Percentiles rank a stretch among this genome's conserved stretches.
Evolutionary conservation across 2,888 invertebrate species (phyloP).

Genomic region (Brachylomia viminalis): DNA sequence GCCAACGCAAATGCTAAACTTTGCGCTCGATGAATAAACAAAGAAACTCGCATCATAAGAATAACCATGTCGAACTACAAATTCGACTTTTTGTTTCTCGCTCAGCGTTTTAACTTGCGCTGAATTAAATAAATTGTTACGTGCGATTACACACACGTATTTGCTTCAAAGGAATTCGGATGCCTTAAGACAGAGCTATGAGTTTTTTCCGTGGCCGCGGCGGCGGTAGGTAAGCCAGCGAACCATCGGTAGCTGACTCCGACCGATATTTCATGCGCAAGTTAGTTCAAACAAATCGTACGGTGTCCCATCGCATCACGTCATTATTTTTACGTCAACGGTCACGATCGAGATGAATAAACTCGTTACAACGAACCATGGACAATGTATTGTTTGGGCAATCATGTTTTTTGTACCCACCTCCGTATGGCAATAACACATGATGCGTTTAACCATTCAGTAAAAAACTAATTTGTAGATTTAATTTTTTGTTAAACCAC

Average conservation of each 20-base stretch:
- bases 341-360: slow-evolving; percentile 69
- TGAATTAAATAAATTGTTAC: slow-evolving; percentile 87
- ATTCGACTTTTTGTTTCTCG: slow-evolving; percentile 62
- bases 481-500: slow-evolving; percentile 38
- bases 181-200: slow-evolving; percentile 83
- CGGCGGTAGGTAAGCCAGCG: slow-evolving; percentile 89
- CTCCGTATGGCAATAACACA: slow-evolving; percentile 51
- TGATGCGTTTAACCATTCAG: slow-evolving; percentile 44
- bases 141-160: slow-evolving; percentile 88
- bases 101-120: slow-evolving; percentile 73
- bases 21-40: slow-evolving; percentile 69
- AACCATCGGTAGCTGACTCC: slow-evolving; percentile 90
- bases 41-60: slow-evolving; percentile 64
- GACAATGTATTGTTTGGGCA: slow-evolving; percentile 65
- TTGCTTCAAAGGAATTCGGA: slow-evolving; percentile 88
- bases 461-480: slow-evolving; percentile 53
- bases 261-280: slow-evolving; percentile 86
- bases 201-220: slow-evolving; percentile 80
- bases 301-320: slow-evolving; percentile 85
- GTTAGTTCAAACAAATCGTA: slow-evolving; percentile 90
- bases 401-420: slow-evolving; percentile 53
- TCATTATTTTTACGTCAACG: slow-evolving; percentile 82
- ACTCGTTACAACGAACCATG: slow-evolving; percentile 63
- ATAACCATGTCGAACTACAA: slow-evolving; percentile 64
- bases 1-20: slow-evolving; percentile 70